Evolutionary conservation across 2,888 invertebrate genomes (phyloP).

Genomic region (Willowsia nigromaculata): DNA sequence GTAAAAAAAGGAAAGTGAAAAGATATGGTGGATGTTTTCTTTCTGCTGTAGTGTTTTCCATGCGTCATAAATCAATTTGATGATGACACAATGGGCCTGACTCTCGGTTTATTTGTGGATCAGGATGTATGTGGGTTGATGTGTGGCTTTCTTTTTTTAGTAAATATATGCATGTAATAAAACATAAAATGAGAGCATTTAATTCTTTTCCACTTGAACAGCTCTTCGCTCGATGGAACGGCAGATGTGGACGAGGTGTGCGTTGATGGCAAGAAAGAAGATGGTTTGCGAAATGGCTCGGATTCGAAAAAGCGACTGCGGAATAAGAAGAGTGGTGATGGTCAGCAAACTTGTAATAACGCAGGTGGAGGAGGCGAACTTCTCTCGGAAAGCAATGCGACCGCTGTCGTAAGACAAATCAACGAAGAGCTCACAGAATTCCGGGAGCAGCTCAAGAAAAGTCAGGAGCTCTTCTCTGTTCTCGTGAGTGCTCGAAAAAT

Average conservation of each 20-base stretch:
- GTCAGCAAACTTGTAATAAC: neutral
- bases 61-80: conserved; percentile 39
- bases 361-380: conserved; percentile 17
- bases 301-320: conserved; percentile 8
- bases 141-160: neutral
- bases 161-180: neutral
- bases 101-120: neutral
- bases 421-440: conserved; percentile 77
- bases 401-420: conserved; percentile 75
- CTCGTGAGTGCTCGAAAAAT: no score
- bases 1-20: neutral
- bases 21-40: neutral
- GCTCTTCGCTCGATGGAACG: conserved; percentile 37
- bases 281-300: conserved; percentile 34
- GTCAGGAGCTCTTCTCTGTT: conserved; percentile 77
- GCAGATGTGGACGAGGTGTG: conserved; percentile 47
- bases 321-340: conserved; percentile 35
- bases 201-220: conserved; percentile 1
- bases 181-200: neutral
- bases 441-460: conserved; percentile 76
- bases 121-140: neutral
- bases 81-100: conserved; percentile 32
- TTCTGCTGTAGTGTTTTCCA: neutral
- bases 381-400: conserved; percentile 50
- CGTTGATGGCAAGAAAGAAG: conserved; percentile 12